phyloP scores from a whole-genome alignment of 1,140 invertebrate species.

The Gryllus bimaculatus region DNA sequence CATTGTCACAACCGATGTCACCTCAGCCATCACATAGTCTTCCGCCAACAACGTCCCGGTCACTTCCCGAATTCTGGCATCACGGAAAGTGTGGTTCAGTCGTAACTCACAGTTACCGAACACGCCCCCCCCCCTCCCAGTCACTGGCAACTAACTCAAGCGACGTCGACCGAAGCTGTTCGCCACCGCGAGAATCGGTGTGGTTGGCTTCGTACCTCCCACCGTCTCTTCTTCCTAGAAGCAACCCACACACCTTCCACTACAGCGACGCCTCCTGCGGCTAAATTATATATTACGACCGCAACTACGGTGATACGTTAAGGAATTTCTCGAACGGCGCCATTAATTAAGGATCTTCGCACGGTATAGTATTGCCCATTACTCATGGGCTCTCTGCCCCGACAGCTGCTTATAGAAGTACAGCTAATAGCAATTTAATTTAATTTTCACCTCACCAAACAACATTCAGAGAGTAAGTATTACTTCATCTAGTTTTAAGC shows the following conservation, averaged over 20 bases:
- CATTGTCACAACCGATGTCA: too few relatives aligned
- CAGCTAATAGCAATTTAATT: slow-evolving; percentile 1
- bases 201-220: background rate
- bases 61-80: too few relatives aligned
- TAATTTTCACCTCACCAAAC: background rate
- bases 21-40: too few relatives aligned
- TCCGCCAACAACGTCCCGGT: too few relatives aligned
- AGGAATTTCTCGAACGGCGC: background rate
- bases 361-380: background rate
- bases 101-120: too few relatives aligned
- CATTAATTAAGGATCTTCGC: background rate
- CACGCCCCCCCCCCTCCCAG: too few relatives aligned
- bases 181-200: too few relatives aligned
- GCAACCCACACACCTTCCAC: background rate
- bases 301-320: background rate
- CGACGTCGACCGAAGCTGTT: too few relatives aligned
- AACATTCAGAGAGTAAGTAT: background rate
- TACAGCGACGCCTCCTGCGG: background rate
- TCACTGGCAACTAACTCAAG: too few relatives aligned
- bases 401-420: background rate
- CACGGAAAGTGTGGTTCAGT: too few relatives aligned
- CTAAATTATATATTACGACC: slow-evolving; percentile 5
- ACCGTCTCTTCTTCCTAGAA: background rate
- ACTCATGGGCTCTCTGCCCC: background rate
- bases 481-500: too few relatives aligned